phyloP scores from a whole-genome alignment of 1,140 invertebrate species.

The Pantala flavescens region DNA sequence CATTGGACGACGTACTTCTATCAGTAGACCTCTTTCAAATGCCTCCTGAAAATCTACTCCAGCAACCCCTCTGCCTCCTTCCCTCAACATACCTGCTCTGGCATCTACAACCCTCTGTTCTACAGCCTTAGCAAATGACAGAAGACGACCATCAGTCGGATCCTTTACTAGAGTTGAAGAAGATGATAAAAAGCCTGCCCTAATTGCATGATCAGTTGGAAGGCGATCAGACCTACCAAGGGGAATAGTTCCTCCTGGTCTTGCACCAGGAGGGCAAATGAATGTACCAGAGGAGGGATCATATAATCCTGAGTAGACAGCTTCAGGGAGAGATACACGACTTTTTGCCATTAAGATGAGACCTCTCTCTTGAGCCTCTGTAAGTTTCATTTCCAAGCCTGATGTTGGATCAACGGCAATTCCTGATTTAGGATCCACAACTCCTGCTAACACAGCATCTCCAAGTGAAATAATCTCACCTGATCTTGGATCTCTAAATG shows the following conservation, averaged over 20 bases:
- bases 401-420: conserved; percentile 63
- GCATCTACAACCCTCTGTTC: conserved; percentile 66
- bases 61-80: conserved; percentile 47
- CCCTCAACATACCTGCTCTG: conserved; percentile 50
- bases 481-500: conserved; percentile 66
- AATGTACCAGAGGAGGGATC: conserved; percentile 58
- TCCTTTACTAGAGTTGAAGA: conserved; percentile 62
- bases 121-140: conserved; percentile 73
- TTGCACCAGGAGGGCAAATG: conserved; percentile 51
- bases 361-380: conserved; percentile 67
- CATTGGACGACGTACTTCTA: conserved; percentile 69
- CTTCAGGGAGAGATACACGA: conserved; percentile 73
- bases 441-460: conserved; percentile 67
- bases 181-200: conserved; percentile 67
- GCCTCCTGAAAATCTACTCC: conserved; percentile 76
- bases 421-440: conserved; percentile 71
- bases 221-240: conserved; percentile 46
- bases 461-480: conserved; percentile 65
- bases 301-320: conserved; percentile 75
- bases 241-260: neutral
- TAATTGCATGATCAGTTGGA: conserved; percentile 61
- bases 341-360: conserved; percentile 69
- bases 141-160: conserved; percentile 51
- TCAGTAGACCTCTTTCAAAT: conserved; percentile 68
- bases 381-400: conserved; percentile 60